phyloP scores from a whole-genome alignment of 2,113 vertebrate genomes.

The Hassar affinis region DNA sequence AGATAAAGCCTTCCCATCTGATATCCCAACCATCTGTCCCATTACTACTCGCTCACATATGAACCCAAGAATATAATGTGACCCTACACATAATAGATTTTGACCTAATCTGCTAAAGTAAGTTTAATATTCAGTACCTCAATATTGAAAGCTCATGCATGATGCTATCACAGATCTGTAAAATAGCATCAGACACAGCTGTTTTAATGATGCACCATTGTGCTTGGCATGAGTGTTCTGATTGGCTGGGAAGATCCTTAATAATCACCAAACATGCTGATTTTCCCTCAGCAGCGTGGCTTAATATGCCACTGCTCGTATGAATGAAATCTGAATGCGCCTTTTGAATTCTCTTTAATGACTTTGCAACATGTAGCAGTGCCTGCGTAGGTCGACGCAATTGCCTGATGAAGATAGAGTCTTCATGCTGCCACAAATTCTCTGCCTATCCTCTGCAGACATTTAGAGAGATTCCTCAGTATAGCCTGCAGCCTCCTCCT shows the following conservation, averaged over 20 bases:
- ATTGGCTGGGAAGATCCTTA: neutral
- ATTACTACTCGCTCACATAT: neutral
- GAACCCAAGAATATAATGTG: neutral
- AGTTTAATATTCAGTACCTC: neutral
- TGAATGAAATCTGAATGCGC: neutral
- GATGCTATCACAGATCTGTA: constrained; percentile 5
- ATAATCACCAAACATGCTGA: neutral
- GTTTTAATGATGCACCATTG: constrained; percentile 10
- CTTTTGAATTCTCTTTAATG: neutral
- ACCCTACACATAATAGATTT: neutral
- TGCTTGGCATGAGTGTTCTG: neutral
- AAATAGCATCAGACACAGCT: constrained; percentile 16
- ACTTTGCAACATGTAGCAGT: neutral
- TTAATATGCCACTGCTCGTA: neutral
- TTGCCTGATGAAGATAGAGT: neutral
- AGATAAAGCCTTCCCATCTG: neutral
- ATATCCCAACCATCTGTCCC: neutral
- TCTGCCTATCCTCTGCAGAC: neutral
- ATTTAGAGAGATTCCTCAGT: constrained; percentile 11
- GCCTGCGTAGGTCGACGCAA: neutral
- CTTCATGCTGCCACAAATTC: constrained; percentile 1
- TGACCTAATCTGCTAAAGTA: neutral
- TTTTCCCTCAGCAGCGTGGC: neutral
- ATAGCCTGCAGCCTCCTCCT: constrained; percentile 6
- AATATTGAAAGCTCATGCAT: neutral